Evolutionary conservation across 1,140 invertebrate genomes (phyloP), one percentile per base, ranked within the genome.

Genomic region (Aradophagus sp.): DNA sequence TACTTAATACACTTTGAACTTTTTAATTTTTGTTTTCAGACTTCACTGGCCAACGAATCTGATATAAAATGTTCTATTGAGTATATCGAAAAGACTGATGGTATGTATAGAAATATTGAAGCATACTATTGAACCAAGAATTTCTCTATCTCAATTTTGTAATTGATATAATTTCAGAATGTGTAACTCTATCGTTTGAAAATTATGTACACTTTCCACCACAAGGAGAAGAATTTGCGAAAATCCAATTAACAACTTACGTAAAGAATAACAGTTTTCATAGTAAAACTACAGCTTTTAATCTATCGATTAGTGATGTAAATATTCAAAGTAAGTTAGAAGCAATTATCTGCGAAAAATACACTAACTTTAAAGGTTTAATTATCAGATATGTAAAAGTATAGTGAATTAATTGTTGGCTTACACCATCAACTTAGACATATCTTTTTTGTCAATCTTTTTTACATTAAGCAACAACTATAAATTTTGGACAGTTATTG

Each of bases 221-320:
- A 1, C 2, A 15, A 3, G 48, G 62, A 16, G 31, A 77, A 17
- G 26, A 50, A 1, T 45, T 74, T 19, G 58, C 63, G 20, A 70
- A 77, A 56, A 71, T 84, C 3, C 61, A 63, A 13, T 55, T 85
- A 13, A 42, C 45, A 5, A 77, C 80, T 13, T 84, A 84, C 34
- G 70, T 82, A 2, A 50, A 50, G 19, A 38, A 69, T 31, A 59
- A 66, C 1, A 39, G 27, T 29, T 20, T 31, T 5, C 23, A 65
- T 0, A 41, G 4, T 14, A 80, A 63, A 55, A 10, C 53, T 2
- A 84, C 81, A 14, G 80, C 82, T 4, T 84, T 85, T 11, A 85
- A 85, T 76, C 73, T 84, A 17, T 77, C 79, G 6, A 34, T 84
- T 19, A 71, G 44, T 32, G 62, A 83, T 34, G 13, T 67, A 6